Evolutionary conservation across 53 echinoderm and acorn worm genomes (phyloP), one percentile per base, ranked within the genome.

Genomic region (Henricia sp.): DNA sequence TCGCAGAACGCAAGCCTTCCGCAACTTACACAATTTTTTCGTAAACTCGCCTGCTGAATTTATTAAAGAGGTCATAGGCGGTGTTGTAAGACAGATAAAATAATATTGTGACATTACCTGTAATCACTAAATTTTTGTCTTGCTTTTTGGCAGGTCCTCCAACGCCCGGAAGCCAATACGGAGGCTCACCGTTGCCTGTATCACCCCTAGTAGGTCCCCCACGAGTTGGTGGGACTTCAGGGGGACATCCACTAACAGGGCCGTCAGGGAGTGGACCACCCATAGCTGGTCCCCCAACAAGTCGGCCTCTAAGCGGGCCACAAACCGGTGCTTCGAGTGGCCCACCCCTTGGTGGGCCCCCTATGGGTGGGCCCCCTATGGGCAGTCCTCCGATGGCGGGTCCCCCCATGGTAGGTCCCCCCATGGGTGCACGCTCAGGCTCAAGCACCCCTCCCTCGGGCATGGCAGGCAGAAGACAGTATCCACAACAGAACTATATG

Each of bases 401-500:
- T 23, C 93, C 90, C 4, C 83, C 89, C 40, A 72, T 50, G 2
- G 42, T 37, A 63, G 82, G 88, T 12, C 82, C 83, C 52, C 86
- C 70, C 6, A 59, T 43, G 25, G 51, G 82, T 66, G 82, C 20
- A 19, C 67, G 39, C 24, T 27, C 74, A 2, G 72, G 32, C 21
- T 23, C 74, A 6, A 57, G 24, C 14, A 13, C 85, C 1, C 63
- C 50, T 34, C 30, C 82, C 23, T 19, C 40, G 13, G 60, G 70
- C 0, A 52, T 82, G n/a, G 3, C 85, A 65, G 93, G 93, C n/a
- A 82, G 86, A 77, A 91, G 95, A 63, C 91, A 93, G 71, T 95
- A 95, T 52, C 95, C 95, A 14, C 88, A 88, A 26, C 95, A 95
- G 55, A 73, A 84, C 34, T 89, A 83, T 69, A 85, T 67, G 72